Percentiles rank a stretch among this genome's conserved stretches.
phyloP scores from a whole-genome alignment of 2,797 vertebrate species.

The Lophotriccus pileatus region DNA sequence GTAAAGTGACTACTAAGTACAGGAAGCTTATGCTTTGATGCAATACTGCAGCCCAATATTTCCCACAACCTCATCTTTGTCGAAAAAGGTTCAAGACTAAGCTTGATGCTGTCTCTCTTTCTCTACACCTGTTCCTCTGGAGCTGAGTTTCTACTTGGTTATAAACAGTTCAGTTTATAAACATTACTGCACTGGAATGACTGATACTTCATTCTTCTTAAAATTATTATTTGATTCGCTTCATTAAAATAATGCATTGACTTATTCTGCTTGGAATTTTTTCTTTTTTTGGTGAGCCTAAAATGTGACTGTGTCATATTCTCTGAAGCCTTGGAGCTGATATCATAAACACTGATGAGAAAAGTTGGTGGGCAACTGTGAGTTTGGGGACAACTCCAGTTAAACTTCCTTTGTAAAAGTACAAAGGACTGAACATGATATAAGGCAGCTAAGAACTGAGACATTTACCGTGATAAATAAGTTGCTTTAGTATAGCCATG shows the following conservation, averaged over 20 bases:
- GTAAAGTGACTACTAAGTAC: background rate
- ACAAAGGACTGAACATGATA: background rate
- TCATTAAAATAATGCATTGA: background rate
- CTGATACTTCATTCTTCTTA: background rate
- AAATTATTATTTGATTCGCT: background rate
- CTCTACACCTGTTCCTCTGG: background rate
- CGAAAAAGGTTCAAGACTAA: background rate
- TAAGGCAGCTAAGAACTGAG: background rate
- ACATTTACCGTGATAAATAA: background rate
- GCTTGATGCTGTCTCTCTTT: background rate
- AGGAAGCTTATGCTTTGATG: background rate
- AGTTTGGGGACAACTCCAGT: background rate
- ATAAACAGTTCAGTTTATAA: background rate
- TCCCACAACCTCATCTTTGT: background rate
- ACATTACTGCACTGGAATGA: background rate
- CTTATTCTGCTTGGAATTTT: background rate
- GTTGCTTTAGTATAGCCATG: background rate
- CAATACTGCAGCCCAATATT: background rate
- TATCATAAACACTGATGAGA: background rate
- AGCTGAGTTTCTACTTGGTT: background rate
- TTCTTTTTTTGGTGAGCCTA: background rate
- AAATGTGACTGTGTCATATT: background rate
- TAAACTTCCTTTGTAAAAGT: background rate
- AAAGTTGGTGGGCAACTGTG: background rate
- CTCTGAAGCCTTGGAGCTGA: background rate